These are phyloP conservation scores for Brachyistius frenatus DNA, from an alignment of 2,113 vertebrate species.

Conservation along the genomic window DNA sequence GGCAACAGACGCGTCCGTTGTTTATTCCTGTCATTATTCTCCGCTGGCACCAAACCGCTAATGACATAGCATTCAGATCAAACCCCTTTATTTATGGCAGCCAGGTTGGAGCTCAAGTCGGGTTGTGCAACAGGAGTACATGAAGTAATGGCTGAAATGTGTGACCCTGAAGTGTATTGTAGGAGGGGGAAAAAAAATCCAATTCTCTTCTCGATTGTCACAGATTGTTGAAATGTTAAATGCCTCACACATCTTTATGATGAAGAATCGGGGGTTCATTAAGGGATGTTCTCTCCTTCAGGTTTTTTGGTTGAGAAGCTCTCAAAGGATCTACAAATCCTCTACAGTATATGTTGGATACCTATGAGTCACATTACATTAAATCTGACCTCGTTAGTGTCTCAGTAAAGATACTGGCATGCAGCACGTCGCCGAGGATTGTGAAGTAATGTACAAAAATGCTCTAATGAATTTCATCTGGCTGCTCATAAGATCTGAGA, in stretches of 20 bases:
- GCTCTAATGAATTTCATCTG: too few relatives aligned
- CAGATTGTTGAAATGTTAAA: too few relatives aligned
- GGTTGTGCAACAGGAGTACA: slow-evolving; percentile 22
- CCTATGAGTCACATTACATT: not conserved
- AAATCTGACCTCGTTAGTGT: not conserved
- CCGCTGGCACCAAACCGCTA: slow-evolving; percentile 49
- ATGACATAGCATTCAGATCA: slow-evolving; percentile 58
- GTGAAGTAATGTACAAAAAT: not conserved
- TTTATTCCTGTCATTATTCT: slow-evolving; percentile 64
- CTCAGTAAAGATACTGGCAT: not conserved
- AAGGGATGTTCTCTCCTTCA: too few relatives aligned
- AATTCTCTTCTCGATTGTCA: too few relatives aligned
- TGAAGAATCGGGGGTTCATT: too few relatives aligned
- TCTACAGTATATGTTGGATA: too few relatives aligned
- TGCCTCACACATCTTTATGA: too few relatives aligned
- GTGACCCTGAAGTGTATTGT: not conserved
- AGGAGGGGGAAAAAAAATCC: not conserved
- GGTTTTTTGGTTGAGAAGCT: too few relatives aligned
- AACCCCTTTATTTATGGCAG: slow-evolving; percentile 43
- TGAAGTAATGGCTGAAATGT: slow-evolving; percentile 29
- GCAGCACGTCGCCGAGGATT: not conserved
- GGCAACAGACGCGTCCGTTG: slow-evolving; percentile 45
- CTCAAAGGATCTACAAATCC: too few relatives aligned
- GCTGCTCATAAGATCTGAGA: too few relatives aligned
- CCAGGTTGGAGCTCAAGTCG: slow-evolving; percentile 6